Evolutionary conservation across 2,888 invertebrate species (phyloP).

Genomic region (Caenorhabditis sp.): DNA sequence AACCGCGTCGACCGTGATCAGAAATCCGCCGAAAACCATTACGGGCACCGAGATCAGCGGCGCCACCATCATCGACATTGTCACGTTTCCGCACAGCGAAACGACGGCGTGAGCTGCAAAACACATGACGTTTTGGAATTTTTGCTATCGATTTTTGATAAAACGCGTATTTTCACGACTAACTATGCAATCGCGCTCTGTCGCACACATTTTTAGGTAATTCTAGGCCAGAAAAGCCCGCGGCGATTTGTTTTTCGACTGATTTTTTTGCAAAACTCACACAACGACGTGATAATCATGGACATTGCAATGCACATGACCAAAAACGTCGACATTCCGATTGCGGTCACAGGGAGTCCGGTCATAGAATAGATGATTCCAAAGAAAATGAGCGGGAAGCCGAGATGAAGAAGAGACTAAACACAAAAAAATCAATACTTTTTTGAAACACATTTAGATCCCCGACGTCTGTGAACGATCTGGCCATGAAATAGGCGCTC

Average conservation of each 20-base stretch:
- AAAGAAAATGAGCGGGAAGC: conserved; percentile 88
- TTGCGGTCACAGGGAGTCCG: conserved; percentile 81
- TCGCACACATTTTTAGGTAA: no score
- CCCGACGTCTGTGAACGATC: conserved; percentile 86
- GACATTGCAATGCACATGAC: conserved; percentile 37
- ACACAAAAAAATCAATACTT: conserved; percentile 49
- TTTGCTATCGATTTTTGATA: no score
- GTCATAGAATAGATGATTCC: conserved; percentile 90
- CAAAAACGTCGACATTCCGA: conserved; percentile 31
- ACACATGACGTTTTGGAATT: no score
- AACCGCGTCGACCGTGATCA: conserved; percentile 60
- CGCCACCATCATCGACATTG: conserved; percentile 32
- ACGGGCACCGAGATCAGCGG: conserved; percentile 53
- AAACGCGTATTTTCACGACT: no score
- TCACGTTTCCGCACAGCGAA: conserved; percentile 50
- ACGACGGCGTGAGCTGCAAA: conserved; percentile 55
- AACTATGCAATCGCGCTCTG: no score
- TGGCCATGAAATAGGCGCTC: conserved; percentile 89
- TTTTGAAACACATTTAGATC: background rate
- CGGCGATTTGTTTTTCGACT: no score
- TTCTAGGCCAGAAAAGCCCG: no score
- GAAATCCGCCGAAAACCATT: conserved; percentile 84
- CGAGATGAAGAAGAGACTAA: conserved; percentile 86
- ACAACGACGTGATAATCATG: conserved; percentile 38
- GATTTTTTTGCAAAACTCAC: no score